Conservation (phyloP, 2,888 invertebrate species). For the Entomobrya proxima region DNA sequence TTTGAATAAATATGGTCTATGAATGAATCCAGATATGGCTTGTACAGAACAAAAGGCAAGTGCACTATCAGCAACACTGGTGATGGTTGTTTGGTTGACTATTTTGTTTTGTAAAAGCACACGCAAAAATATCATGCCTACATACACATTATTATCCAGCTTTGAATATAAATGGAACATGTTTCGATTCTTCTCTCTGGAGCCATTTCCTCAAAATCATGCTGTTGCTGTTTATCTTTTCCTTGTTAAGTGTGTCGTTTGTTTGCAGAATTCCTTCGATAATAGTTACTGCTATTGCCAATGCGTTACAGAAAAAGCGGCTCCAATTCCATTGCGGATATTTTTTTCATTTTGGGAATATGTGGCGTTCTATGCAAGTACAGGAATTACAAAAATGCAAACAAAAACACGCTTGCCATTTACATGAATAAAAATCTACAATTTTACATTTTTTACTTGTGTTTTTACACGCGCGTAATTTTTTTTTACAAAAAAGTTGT, state of each 20-base stretch:
- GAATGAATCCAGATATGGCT: not conserved
- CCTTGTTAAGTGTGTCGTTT: no score
- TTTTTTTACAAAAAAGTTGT: no score
- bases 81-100: not conserved
- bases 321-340: not conserved
- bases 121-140: no score
- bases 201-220: slow-evolving; percentile 12
- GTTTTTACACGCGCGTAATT: no score
- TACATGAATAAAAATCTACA: no score
- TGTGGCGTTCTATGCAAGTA: no score
- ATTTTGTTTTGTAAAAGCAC: not conserved
- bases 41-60: no score
- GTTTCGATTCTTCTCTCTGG: not conserved
- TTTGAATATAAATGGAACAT: not conserved
- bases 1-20: not conserved
- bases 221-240: slow-evolving; percentile 2
- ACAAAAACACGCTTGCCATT: no score
- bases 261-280: not conserved
- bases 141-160: not conserved
- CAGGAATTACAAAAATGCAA: no score
- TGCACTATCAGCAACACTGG: no score
- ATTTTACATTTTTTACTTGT: no score
- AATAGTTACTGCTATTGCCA: not conserved
- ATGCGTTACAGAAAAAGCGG: not conserved
- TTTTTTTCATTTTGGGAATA: not conserved